These are phyloP conservation scores for Vulpes ferrilata DNA, from an alignment of 2,113 vertebrate genomes.

Conservation along the genomic window DNA sequence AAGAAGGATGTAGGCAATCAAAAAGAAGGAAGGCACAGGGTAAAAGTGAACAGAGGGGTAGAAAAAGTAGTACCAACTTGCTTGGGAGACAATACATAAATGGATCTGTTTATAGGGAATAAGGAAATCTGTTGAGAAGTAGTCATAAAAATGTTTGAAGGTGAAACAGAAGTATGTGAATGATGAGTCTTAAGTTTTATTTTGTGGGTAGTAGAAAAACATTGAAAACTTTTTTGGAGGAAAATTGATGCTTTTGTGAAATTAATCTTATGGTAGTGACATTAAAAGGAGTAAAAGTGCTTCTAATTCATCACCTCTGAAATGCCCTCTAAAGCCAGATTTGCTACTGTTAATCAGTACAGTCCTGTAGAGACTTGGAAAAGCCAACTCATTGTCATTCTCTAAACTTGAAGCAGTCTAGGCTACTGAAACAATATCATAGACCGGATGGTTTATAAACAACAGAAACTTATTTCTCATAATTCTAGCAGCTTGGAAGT, in stretches of 20 bases:
- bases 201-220: background rate
- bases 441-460: background rate
- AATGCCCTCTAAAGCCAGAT: background rate
- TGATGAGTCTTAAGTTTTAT: slow-evolving; percentile 28
- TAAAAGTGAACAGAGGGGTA: background rate
- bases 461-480: background rate
- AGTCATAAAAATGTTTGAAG: background rate
- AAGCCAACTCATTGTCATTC: background rate
- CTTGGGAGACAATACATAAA: background rate
- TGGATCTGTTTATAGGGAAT: background rate
- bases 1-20: slow-evolving; percentile 29
- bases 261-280: slow-evolving; percentile 10
- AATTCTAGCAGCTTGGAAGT: background rate
- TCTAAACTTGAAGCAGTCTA: background rate
- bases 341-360: background rate
- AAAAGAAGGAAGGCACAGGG: background rate
- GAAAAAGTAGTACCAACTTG: background rate
- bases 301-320: slow-evolving; percentile 43
- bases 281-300: background rate
- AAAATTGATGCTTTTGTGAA: slow-evolving; percentile 33
- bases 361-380: background rate
- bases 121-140: background rate
- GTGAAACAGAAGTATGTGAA: background rate
- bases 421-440: background rate
- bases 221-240: background rate